These are phyloP conservation scores for Gryllus longicercus DNA, from an alignment of 2,888 invertebrate genomes.

Conservation along the genomic window DNA sequence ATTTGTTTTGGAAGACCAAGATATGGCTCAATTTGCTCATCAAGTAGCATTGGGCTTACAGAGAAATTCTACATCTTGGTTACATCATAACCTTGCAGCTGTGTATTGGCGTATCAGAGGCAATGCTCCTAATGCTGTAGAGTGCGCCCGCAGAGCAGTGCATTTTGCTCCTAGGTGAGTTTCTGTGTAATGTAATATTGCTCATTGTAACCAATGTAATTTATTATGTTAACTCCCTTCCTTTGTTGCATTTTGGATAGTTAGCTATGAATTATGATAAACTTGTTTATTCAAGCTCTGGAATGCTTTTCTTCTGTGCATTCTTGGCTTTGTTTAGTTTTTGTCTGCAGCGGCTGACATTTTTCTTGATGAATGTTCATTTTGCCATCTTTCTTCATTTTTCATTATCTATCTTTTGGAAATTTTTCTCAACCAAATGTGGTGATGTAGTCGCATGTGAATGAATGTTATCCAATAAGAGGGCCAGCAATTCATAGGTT, in stretches of 20 bases:
- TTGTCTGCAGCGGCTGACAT: too few relatives aligned
- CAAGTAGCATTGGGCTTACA: conserved; percentile 60
- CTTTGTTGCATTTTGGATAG: not conserved
- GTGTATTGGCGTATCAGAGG: conserved; percentile 76
- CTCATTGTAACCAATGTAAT: not conserved
- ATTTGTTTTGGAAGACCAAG: conserved; percentile 46
- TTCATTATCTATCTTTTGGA: too few relatives aligned
- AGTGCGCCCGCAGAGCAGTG: conserved; percentile 72
- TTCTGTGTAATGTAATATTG: not conserved
- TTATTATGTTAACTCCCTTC: not conserved
- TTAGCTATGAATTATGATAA: not conserved
- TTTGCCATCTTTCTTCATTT: too few relatives aligned
- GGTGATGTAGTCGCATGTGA: too few relatives aligned
- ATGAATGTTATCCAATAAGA: too few relatives aligned
- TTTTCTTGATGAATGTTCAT: too few relatives aligned
- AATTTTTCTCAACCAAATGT: too few relatives aligned
- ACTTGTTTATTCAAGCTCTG: not conserved
- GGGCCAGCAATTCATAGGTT: too few relatives aligned
- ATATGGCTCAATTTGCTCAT: conserved; percentile 56
- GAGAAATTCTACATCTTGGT: conserved; percentile 71
- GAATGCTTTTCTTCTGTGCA: too few relatives aligned
- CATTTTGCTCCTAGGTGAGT: conserved; percentile 68
- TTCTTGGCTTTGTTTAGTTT: too few relatives aligned
- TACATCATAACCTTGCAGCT: conserved; percentile 74
- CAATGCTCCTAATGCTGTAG: conserved; percentile 66